Base-by-base conservation (phyloP, 2,797 vertebrate species). In the Labeo calbasu region DNA sequence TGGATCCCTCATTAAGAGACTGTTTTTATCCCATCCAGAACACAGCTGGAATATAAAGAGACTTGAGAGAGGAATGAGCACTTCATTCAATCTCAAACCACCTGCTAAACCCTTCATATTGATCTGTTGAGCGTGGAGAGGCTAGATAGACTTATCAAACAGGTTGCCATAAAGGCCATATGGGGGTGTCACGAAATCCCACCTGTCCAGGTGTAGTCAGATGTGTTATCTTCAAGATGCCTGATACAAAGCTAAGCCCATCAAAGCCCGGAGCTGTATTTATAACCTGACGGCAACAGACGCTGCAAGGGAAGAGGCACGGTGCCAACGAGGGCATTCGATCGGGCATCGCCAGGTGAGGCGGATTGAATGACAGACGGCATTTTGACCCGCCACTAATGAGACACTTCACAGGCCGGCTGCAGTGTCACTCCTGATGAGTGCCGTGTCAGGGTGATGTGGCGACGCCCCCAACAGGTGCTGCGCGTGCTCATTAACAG, bases 1-100 rank as follows among this genome's bases (percentile, higher is more conserved):
- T 80, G 51, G 48, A 81, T 77, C 63, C 80, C 80, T 86, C 82
- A 86, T 88, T 88, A 88, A 70, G 43, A 84, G 63, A 81, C 32
- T 28, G 50, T 86, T 83, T 86, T 80, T 55, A 77, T 68, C 66
- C 77, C 77, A 43, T 81, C 80, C 70, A 9, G 71, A 82, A 85
- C 83, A 72, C 83, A 19, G 28, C 28, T 61, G 36, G 82, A 86
- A 85, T 80, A 82, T 53, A 76, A 86, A 88, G 82, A 57, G 53
- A 53, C 68, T 55, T 79, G 36, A 65, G 43, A 79, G 9, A 51
- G 66, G 2, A 61, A 63, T 61, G 66, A 71, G 21, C 40, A 51
- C 40, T 76, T 36, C 23, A 63, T 40, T 79, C 59, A 61, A 51
- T 51, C 55, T 68, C 53, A 61, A 70, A 55, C 50, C 15, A 4